A percentile compares a stretch with the other conserved stretches of the same genome.
Evolutionary conservation across 1,140 invertebrate species (phyloP).

Genomic region (Gryon sp.): DNA sequence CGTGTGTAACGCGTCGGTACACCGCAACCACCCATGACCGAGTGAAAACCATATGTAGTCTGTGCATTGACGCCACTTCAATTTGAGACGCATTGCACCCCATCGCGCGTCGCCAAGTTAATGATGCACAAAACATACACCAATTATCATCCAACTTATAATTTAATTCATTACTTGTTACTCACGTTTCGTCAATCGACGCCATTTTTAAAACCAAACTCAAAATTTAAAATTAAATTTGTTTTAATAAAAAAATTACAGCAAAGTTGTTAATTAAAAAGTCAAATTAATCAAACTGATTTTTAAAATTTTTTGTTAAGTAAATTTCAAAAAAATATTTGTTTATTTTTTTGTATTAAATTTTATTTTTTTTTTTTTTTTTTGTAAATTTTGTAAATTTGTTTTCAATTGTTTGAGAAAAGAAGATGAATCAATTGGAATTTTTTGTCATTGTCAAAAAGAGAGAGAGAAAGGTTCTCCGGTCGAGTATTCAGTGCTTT

Average conservation of each 20-base stretch:
- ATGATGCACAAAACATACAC: conserved; percentile 48
- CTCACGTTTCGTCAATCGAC: background rate
- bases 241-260: no score
- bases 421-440: conserved; percentile 20
- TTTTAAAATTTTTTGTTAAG: no score
- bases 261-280: no score
- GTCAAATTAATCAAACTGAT: no score
- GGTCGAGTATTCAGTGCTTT: conserved; percentile 61
- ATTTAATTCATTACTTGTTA: conserved; percentile 41
- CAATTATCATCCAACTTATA: conserved; percentile 40
- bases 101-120: conserved; percentile 39
- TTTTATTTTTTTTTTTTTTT: no score
- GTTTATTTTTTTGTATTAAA: no score
- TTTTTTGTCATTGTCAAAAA: conserved; percentile 47
- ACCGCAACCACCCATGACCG: conserved; percentile 57
- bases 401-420: background rate
- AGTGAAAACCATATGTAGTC: conserved; percentile 56
- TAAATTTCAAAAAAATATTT: no score
- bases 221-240: no score
- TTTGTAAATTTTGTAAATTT: no score
- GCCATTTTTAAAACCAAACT: background rate
- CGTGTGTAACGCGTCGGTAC: conserved; percentile 41
- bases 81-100: conserved; percentile 44
- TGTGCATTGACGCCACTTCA: conserved; percentile 59
- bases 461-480: no score